These are phyloP conservation scores for Capitulum mitella DNA, from an alignment of 2,888 invertebrate genomes.

Conservation along the genomic window DNA sequence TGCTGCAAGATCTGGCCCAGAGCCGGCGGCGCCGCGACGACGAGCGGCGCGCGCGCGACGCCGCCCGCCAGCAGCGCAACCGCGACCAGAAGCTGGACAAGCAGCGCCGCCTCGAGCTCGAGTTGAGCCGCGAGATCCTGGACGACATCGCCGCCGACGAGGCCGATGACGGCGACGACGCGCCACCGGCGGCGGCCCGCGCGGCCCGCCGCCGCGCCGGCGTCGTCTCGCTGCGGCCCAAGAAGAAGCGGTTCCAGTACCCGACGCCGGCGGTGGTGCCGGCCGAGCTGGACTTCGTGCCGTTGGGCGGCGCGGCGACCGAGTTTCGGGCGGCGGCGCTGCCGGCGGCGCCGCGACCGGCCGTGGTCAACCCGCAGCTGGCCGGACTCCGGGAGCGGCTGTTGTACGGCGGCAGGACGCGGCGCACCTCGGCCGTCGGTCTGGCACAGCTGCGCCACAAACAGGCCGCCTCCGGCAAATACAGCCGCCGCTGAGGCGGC, in stretches of 20 bases:
- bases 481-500: neutral
- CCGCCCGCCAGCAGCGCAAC: neutral
- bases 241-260: constrained; percentile 9
- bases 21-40: neutral
- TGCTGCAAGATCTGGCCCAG: neutral
- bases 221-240: neutral
- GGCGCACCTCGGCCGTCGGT: neutral
- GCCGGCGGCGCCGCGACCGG: neutral
- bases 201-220: neutral
- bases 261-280: neutral
- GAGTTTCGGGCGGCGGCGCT: neutral
- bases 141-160: neutral
- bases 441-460: neutral
- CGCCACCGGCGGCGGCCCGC: neutral
- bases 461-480: neutral
- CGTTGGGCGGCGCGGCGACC: neutral
- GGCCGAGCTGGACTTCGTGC: neutral
- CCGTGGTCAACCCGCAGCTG: neutral
- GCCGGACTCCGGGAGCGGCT: neutral
- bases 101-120: neutral
- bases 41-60: neutral
- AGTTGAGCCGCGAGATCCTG: neutral
- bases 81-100: constrained; percentile 12
- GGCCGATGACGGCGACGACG: neutral
- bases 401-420: neutral